Conservation (phyloP, 2,113 vertebrate species). For the Orycteropus afer region DNA sequence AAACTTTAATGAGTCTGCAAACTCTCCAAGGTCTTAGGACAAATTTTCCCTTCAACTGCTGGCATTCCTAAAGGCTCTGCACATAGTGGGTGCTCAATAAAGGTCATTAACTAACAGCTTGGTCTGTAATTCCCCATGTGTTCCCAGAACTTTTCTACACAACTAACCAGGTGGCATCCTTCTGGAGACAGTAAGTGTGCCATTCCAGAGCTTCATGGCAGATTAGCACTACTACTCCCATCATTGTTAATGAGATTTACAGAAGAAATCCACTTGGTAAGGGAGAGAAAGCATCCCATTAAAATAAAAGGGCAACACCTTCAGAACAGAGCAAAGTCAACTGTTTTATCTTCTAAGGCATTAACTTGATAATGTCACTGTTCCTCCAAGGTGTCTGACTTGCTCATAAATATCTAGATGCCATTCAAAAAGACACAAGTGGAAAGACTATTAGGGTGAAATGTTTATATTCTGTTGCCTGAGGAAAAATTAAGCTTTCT, state of each 20-base stretch:
- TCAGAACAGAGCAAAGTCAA: constrained; percentile 75
- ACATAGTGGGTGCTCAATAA: background rate
- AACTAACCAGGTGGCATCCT: background rate
- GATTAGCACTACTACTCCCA: background rate
- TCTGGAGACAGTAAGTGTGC: background rate
- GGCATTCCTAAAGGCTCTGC: background rate
- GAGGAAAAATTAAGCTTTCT: constrained; percentile 38
- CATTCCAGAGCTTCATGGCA: background rate
- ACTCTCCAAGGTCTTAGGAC: background rate
- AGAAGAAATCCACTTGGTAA: background rate
- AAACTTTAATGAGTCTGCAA: background rate
- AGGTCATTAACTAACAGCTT: background rate
- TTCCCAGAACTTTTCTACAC: background rate
- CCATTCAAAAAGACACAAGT: constrained; percentile 53
- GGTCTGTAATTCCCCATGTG: background rate
- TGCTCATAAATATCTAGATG: constrained; percentile 69
- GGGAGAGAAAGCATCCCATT: constrained; percentile 67
- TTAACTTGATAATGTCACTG: constrained; percentile 77
- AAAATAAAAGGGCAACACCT: constrained; percentile 74
- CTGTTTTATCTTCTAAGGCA: constrained; percentile 71
- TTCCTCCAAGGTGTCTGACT: constrained; percentile 59
- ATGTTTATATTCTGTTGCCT: constrained; percentile 51
- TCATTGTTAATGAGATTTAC: constrained; percentile 67
- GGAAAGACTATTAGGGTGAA: constrained; percentile 25
- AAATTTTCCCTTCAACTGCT: background rate